These are phyloP conservation scores for Homarus gammarus DNA, from an alignment of 2,888 invertebrate species.

Conservation along the genomic window DNA sequence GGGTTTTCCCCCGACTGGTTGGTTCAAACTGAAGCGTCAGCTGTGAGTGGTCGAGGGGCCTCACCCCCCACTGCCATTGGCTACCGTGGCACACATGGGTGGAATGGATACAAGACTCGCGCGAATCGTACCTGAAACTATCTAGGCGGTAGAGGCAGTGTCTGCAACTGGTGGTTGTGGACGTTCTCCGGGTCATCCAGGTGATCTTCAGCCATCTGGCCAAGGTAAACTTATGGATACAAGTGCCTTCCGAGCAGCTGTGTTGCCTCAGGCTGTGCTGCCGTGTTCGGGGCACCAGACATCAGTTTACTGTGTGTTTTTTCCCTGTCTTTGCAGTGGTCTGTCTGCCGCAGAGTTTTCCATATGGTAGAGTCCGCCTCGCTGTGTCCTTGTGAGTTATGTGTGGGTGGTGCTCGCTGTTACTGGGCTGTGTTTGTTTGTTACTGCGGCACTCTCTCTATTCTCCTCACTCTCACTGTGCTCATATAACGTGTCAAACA, in stretches of 20 bases:
- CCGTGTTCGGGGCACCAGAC: neutral
- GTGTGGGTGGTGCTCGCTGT: neutral
- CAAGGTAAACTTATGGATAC: neutral
- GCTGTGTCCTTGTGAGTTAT: neutral
- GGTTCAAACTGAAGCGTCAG: neutral
- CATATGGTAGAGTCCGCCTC: neutral
- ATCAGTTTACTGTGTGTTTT: neutral
- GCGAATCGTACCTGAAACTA: neutral
- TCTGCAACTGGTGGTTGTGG: slow-evolving; percentile 8
- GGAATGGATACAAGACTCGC: neutral
- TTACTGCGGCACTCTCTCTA: too few species aligned
- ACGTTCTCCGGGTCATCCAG: neutral
- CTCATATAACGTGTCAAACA: too few species aligned
- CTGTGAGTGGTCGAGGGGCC: neutral
- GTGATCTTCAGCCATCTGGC: neutral
- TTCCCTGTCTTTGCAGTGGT: neutral
- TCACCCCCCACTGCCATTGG: neutral
- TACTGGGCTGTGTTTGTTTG: too few species aligned
- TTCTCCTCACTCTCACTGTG: too few species aligned
- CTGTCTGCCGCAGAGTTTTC: neutral
- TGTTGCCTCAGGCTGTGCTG: neutral
- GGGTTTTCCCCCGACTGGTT: neutral
- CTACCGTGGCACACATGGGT: neutral
- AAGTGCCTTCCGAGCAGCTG: neutral
- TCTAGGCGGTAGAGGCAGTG: neutral